Evolutionary conservation across 2,113 vertebrate genomes (phyloP).

Genomic region (Ptilorrhoa leucosticta): DNA sequence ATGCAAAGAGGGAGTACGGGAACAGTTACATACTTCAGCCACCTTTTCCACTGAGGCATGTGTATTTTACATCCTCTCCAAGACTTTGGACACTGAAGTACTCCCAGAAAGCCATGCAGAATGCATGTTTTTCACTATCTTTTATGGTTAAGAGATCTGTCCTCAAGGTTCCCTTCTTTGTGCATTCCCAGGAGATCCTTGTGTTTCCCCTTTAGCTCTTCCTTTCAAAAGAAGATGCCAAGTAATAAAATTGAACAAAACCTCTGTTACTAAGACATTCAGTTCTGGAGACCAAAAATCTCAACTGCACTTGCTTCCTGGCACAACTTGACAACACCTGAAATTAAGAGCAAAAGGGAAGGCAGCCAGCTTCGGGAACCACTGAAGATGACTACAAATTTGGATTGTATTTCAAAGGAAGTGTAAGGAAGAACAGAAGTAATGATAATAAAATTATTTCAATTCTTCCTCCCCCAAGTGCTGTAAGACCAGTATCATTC

Average conservation of each 20-base stretch:
- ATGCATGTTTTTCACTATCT: neutral
- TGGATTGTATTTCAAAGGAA: neutral
- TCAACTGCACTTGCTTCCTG: neutral
- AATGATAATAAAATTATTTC: neutral
- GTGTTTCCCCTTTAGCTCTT: neutral
- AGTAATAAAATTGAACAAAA: constrained; percentile 35
- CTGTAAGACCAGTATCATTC: neutral
- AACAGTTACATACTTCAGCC: neutral
- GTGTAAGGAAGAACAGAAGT: neutral
- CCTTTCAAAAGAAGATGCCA: neutral
- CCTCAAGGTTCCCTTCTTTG: neutral
- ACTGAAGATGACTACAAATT: neutral
- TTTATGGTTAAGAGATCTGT: neutral
- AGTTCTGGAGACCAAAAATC: neutral
- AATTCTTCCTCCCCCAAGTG: neutral
- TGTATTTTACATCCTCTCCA: neutral
- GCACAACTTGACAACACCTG: constrained; percentile 30
- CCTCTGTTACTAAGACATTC: neutral
- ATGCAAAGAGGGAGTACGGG: neutral
- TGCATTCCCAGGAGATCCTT: neutral
- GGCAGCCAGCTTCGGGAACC: neutral
- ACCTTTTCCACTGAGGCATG: neutral
- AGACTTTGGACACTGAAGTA: neutral
- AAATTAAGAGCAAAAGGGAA: constrained; percentile 14
- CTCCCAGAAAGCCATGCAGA: neutral